A percentile compares a stretch with the other conserved stretches of the same genome.
Evolutionary conservation across 2,797 vertebrate species (phyloP).

Genomic region (Spondyliosoma cantharus): DNA sequence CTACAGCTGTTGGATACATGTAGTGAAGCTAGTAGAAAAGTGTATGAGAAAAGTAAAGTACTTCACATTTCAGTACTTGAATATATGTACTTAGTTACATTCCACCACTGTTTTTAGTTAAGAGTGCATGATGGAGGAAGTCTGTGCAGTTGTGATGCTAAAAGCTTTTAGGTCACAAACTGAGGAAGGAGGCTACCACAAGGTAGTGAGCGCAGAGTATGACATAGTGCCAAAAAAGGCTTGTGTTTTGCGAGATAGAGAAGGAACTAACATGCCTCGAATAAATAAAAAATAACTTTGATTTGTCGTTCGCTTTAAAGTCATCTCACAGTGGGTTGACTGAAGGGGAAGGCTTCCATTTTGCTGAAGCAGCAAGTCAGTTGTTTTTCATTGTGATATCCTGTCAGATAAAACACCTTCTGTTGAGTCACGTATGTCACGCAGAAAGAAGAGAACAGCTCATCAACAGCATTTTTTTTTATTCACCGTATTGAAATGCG

Average conservation of each 20-base stretch:
- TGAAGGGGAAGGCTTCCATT: neutral
- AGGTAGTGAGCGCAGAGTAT: neutral
- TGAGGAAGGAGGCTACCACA: too few species aligned
- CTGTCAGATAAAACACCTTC: neutral
- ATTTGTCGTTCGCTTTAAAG: neutral
- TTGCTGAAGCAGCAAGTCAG: neutral
- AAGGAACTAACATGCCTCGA: neutral
- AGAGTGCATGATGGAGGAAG: too few species aligned
- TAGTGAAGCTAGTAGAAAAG: too few species aligned
- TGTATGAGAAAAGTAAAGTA: too few species aligned
- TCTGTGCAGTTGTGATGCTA: too few species aligned
- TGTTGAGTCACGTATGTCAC: neutral
- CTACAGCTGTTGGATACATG: too few species aligned
- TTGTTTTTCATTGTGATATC: neutral
- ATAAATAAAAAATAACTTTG: too few species aligned
- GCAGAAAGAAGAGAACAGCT: neutral
- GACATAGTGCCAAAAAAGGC: neutral
- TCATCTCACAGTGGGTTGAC: neutral
- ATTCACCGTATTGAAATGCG: neutral
- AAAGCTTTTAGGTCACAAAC: too few species aligned
- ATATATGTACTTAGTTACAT: too few species aligned
- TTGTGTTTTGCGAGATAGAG: neutral
- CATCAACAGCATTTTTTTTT: neutral
- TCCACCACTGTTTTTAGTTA: too few species aligned
- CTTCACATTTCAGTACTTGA: too few species aligned